Conservation (phyloP, 2,888 invertebrate genomes). For the Hipparchia sbordonii region DNA sequence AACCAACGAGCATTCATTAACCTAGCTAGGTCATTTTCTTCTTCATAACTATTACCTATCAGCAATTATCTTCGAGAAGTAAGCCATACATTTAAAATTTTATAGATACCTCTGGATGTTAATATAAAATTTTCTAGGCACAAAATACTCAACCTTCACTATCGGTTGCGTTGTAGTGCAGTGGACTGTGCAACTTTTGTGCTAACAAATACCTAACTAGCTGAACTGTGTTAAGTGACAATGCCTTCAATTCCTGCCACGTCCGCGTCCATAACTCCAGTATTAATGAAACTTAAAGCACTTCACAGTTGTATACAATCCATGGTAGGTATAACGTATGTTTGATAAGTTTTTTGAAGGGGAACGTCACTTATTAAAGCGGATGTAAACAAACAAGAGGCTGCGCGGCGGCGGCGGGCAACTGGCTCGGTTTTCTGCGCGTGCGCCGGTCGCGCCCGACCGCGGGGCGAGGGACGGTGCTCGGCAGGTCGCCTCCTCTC, state of each 20-base stretch:
- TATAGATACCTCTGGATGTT: background rate
- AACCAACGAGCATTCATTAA: background rate
- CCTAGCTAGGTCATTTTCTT: background rate
- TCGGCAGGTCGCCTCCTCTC: conserved; percentile 58
- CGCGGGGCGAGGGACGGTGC: conserved; percentile 49
- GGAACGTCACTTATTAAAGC: conserved; percentile 34
- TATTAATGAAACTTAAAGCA: conserved; percentile 23
- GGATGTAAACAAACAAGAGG: conserved; percentile 78
- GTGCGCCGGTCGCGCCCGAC: conserved; percentile 63
- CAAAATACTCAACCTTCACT: conserved; percentile 42
- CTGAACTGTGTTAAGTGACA: conserved; percentile 54
- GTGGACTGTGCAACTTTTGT: conserved; percentile 60
- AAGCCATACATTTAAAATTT: background rate
- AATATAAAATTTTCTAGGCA: conserved; percentile 1
- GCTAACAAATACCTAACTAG: conserved; percentile 58
- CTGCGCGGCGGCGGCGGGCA: conserved; percentile 78
- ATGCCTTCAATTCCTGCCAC: conserved; percentile 47
- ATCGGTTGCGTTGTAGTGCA: conserved; percentile 51
- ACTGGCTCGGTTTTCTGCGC: conserved; percentile 76
- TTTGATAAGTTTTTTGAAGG: conserved; percentile 19
- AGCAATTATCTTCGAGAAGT: background rate
- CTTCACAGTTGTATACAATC: conserved; percentile 24
- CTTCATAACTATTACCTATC: background rate
- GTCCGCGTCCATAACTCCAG: conserved; percentile 33
- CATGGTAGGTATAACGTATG: background rate